Base-by-base conservation (phyloP, 2,888 invertebrate genomes). In the Drosophila niveifrons region DNA sequence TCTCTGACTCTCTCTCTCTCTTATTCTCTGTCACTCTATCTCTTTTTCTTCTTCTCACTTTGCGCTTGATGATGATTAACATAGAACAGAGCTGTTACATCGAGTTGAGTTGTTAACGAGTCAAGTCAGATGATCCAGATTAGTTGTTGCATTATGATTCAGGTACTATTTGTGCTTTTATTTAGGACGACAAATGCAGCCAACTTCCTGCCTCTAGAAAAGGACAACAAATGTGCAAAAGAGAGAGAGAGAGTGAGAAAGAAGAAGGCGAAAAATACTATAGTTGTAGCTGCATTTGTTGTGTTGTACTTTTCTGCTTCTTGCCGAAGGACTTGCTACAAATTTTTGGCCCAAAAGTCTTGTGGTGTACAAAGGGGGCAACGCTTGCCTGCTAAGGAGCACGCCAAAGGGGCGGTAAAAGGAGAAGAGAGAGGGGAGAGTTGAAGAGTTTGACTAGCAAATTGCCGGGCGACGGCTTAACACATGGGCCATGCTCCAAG, bases 401-500 rank as follows among this genome's bases (percentile, higher is more conserved):
- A 8, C 9, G 31, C 31, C 31, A 31, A 31, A 31, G 1, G 23
- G 11, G 9, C 9, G 9, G 10, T 1, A 6, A 28, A 2, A 13
- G 17, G 13, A 17, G 23, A 6, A 3, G 7, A 6, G 15, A 9
- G 13, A 2, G 2, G 7, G 15, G 13, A 23, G 1, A 6, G 28
- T 6, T 31, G 11, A n/a, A 7, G 36, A 17, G n/a, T 23, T 23
- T 3, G 23, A 4, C 47, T 39, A 34, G 44, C 55, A 66, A 59
- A 55, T 58, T 66, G 34, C 23, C 47, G 15, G 64, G 56, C 65
- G 41, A 36, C 64, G 69, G 58, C 65, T 72, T 59, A 65, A 43
- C 69, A 59, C 72, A 59, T 57, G 36, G 52, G 44, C 56, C 46
- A 23, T 7, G 18, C 44, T 51, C 4, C 11, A n/a, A 48, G 39